A percentile compares a stretch with the other conserved stretches of the same genome.
These are phyloP conservation scores for Gallinago undulata DNA, from an alignment of 2,113 vertebrate genomes.

Conservation along the genomic window DNA sequence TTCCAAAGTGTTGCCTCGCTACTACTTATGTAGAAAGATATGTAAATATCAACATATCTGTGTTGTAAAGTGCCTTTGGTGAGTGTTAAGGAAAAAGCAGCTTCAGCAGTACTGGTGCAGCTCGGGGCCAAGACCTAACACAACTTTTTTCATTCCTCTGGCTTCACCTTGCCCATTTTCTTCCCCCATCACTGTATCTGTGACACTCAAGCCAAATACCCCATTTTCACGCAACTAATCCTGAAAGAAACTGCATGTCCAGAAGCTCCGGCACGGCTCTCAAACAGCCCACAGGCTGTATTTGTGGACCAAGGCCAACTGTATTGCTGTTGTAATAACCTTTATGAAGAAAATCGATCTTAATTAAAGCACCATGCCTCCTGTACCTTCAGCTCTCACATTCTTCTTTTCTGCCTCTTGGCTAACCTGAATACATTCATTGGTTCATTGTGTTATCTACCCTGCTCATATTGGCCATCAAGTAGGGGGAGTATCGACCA, in stretches of 20 bases:
- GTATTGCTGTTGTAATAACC: not conserved
- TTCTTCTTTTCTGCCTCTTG: not conserved
- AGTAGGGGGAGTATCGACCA: not conserved
- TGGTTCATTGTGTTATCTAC: not conserved
- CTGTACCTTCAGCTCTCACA: not conserved
- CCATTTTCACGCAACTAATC: not conserved
- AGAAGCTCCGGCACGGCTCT: not conserved
- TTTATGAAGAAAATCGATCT: not conserved
- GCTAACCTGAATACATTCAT: not conserved
- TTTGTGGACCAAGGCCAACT: not conserved
- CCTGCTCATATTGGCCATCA: not conserved
- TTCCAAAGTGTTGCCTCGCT: not conserved
- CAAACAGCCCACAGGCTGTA: not conserved
- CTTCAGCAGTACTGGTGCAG: not conserved
- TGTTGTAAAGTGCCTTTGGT: not conserved
- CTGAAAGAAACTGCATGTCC: not conserved
- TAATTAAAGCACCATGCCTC: not conserved
- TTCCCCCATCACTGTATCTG: not conserved
- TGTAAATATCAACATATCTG: not conserved
- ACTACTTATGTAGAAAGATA: not conserved
- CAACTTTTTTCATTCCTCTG: not conserved
- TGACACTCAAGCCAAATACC: not conserved
- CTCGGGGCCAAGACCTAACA: not conserved
- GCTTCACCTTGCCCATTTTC: not conserved
- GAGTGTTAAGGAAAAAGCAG: not conserved